phyloP scores from a whole-genome alignment of 2,888 invertebrate genomes.

The Diadromus collaris region DNA sequence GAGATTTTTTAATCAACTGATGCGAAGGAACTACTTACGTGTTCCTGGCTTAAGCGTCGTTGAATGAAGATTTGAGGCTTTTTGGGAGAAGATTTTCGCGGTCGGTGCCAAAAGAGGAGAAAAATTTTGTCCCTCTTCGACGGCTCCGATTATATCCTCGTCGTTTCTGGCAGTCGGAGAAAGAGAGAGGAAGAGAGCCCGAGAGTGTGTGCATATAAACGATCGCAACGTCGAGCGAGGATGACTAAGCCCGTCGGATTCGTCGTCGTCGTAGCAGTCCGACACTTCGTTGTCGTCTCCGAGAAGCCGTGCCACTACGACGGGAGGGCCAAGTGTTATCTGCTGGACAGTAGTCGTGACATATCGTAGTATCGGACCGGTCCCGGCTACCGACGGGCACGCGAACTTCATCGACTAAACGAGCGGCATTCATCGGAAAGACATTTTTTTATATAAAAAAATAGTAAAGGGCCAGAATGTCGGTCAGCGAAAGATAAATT shows the following conservation, averaged over 20 bases:
- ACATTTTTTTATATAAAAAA: too few relatives aligned
- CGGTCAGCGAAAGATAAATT: slow-evolving; percentile 29
- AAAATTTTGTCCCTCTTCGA: slow-evolving; percentile 20
- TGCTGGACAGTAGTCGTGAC: slow-evolving; percentile 56
- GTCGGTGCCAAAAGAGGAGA: slow-evolving; percentile 46
- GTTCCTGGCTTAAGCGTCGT: slow-evolving; percentile 30
- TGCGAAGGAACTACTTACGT: not conserved
- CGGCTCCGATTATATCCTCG: slow-evolving; percentile 8
- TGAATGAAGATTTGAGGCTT: slow-evolving; percentile 41
- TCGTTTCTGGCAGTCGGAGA: slow-evolving; percentile 5
- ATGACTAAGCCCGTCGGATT: slow-evolving; percentile 59
- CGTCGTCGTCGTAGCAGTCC: slow-evolving; percentile 52
- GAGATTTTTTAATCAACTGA: slow-evolving; percentile 42
- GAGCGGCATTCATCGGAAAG: not conserved
- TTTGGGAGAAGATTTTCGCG: slow-evolving; percentile 10
- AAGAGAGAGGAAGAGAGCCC: not conserved
- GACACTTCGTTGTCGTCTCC: slow-evolving; percentile 58
- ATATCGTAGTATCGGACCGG: slow-evolving; percentile 50
- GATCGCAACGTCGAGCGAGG: slow-evolving; percentile 56
- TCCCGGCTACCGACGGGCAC: slow-evolving; percentile 25
- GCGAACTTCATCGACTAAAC: slow-evolving; percentile 1
- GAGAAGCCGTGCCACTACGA: slow-evolving; percentile 59
- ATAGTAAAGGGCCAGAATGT: slow-evolving; percentile 6
- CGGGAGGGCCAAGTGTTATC: slow-evolving; percentile 59
- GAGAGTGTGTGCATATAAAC: slow-evolving; percentile 23